Conservation (phyloP, 2,113 vertebrate species). For the Scomber scombrus region DNA sequence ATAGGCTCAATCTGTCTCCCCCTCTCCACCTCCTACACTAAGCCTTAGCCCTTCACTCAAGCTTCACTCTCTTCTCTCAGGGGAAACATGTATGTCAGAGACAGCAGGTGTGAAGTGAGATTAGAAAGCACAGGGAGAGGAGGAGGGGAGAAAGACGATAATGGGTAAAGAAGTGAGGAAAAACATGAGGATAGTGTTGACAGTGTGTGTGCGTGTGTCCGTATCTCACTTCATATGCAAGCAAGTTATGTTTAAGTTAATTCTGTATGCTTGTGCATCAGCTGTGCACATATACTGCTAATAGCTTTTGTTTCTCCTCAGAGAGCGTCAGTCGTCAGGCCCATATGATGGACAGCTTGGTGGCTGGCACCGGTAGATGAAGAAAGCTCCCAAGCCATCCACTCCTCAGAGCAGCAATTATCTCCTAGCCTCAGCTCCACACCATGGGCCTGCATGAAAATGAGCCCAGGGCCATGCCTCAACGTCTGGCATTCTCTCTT, state of each 20-base stretch:
- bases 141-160: constrained; percentile 55
- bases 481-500: constrained; percentile 67
- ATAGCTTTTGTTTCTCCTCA: constrained; percentile 76
- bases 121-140: constrained; percentile 75
- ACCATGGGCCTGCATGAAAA: constrained; percentile 78
- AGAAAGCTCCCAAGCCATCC: constrained; percentile 75
- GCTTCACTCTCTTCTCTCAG: constrained; percentile 65
- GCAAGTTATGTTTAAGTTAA: constrained; percentile 67
- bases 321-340: constrained; percentile 66
- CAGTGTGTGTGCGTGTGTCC: constrained; percentile 12
- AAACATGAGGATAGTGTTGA: constrained; percentile 63
- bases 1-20: constrained; percentile 70
- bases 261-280: constrained; percentile 66
- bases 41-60: constrained; percentile 70
- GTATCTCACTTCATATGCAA: constrained; percentile 59
- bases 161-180: constrained; percentile 57
- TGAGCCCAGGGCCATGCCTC: constrained; percentile 74
- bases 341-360: constrained; percentile 76
- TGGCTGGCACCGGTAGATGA: constrained; percentile 72
- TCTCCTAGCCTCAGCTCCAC: constrained; percentile 73
- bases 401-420: constrained; percentile 82
- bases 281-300: constrained; percentile 71
- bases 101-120: constrained; percentile 84
- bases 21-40: constrained; percentile 69
- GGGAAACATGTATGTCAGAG: constrained; percentile 75